Percentiles rank a stretch among this genome's conserved stretches.
Evolutionary conservation across 1,140 invertebrate species (phyloP).

Genomic region (Neotoxoptera formosana): DNA sequence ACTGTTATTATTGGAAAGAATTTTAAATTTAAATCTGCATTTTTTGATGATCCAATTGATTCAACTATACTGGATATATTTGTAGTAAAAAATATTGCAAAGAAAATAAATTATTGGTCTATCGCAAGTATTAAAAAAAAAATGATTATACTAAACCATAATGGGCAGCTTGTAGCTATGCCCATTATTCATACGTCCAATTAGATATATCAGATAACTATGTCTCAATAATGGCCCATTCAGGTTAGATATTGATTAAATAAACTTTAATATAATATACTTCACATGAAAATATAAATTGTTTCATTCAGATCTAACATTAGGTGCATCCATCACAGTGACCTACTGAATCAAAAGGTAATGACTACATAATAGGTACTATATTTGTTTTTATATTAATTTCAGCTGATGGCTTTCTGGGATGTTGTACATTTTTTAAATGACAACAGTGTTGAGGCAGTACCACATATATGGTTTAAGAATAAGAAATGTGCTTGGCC

Average conservation of each 20-base stretch:
- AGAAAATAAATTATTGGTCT: not conserved
- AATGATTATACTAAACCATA: not conserved
- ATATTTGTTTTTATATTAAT: too few relatives aligned
- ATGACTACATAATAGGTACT: too few relatives aligned
- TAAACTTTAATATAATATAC: too few relatives aligned
- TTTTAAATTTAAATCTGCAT: slow-evolving; percentile 9
- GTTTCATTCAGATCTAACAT: too few relatives aligned
- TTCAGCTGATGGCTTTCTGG: too few relatives aligned
- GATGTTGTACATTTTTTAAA: too few relatives aligned
- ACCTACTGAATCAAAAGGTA: not conserved
- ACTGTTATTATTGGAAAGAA: not conserved
- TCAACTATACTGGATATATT: not conserved
- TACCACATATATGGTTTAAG: not conserved
- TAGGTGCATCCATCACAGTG: too few relatives aligned
- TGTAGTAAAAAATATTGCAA: not conserved
- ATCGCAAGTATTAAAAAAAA: slow-evolving; percentile 5
- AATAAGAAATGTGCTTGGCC: not conserved
- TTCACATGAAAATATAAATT: too few relatives aligned
- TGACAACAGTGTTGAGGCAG: not conserved
- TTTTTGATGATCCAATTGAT: slow-evolving; percentile 14
- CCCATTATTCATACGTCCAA: not conserved
- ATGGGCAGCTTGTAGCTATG: not conserved
- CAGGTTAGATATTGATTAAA: too few relatives aligned
- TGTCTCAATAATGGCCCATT: too few relatives aligned
- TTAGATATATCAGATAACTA: not conserved